Conservation (phyloP, 2,113 vertebrate genomes). For the Perca flavescens region DNA sequence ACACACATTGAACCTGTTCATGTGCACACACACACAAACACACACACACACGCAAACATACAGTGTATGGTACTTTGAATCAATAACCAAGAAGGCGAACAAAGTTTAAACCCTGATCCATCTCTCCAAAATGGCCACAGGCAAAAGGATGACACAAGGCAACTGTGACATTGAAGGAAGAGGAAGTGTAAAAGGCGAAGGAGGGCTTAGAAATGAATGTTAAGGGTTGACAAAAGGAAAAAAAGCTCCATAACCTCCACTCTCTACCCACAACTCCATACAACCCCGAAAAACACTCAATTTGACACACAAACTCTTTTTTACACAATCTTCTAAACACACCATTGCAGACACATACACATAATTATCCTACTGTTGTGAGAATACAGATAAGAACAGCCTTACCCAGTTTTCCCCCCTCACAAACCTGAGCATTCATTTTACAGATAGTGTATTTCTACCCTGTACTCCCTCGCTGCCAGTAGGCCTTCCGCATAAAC, state of each 20-base stretch:
- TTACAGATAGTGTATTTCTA: conserved; percentile 72
- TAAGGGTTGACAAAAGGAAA: conserved; percentile 74
- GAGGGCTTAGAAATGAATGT: conserved; percentile 75
- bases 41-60: conserved; percentile 8
- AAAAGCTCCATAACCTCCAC: conserved; percentile 80
- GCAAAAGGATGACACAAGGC: conserved; percentile 61
- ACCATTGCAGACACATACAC: conserved; percentile 31
- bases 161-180: conserved; percentile 67
- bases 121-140: conserved; percentile 60
- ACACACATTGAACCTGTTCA: conserved; percentile 35
- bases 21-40: conserved; percentile 21
- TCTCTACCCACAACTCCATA: conserved; percentile 66
- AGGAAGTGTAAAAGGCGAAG: conserved; percentile 68
- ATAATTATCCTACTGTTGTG: conserved; percentile 1
- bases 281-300: conserved; percentile 46
- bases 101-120: conserved; percentile 68
- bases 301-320: conserved; percentile 53
- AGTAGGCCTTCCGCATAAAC: conserved; percentile 66
- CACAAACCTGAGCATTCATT: conserved; percentile 59
- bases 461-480: conserved; percentile 53
- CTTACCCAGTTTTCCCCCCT: conserved; percentile 37
- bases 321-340: conserved; percentile 47
- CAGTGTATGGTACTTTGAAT: conserved; percentile 27
- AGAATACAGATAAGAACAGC: conserved; percentile 36
- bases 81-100: conserved; percentile 57